These are phyloP conservation scores for Beroe ovata DNA, from an alignment of 37 sponge, comb jelly and placozoan genomes.

Conservation along the genomic window DNA sequence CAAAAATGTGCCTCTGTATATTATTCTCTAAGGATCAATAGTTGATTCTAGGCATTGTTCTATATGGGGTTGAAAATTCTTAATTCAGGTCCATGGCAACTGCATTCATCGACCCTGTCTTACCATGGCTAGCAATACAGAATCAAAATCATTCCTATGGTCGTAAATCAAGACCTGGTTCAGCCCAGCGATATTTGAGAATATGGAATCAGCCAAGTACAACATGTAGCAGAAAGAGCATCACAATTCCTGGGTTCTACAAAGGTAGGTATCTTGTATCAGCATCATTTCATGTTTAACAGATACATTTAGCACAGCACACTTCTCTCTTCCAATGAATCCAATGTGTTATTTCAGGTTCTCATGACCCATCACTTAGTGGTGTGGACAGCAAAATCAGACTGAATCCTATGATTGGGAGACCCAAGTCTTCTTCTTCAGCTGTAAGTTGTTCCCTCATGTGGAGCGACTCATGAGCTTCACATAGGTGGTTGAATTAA, in stretches of 20 bases:
- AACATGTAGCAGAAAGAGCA: background rate
- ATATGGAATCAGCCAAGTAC: conserved; percentile 37
- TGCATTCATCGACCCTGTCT: conserved; percentile 46
- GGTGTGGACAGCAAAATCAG: conserved; percentile 45
- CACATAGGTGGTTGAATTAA: too few species aligned
- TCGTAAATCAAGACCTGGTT: background rate
- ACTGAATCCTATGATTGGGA: conserved; percentile 21
- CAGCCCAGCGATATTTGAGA: conserved; percentile 8
- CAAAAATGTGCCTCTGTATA: too few species aligned
- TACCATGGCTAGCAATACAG: conserved; percentile 59
- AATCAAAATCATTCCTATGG: conserved; percentile 60
- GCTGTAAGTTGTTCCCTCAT: background rate
- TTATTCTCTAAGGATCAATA: too few species aligned
- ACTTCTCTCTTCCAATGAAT: background rate
- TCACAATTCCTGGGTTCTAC: conserved; percentile 30
- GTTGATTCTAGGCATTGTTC: too few species aligned
- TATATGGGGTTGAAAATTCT: too few species aligned
- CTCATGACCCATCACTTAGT: conserved; percentile 13
- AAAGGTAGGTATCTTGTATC: too few species aligned
- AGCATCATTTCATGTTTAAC: too few species aligned
- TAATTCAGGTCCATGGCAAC: conserved; percentile 22
- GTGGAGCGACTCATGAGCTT: too few species aligned
- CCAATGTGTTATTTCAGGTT: conserved; percentile 20
- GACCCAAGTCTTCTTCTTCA: conserved; percentile 21
- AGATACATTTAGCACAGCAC: too few species aligned